These are phyloP conservation scores for Yponomeuta sedellus DNA, from an alignment of 2,888 invertebrate genomes.

Conservation along the genomic window DNA sequence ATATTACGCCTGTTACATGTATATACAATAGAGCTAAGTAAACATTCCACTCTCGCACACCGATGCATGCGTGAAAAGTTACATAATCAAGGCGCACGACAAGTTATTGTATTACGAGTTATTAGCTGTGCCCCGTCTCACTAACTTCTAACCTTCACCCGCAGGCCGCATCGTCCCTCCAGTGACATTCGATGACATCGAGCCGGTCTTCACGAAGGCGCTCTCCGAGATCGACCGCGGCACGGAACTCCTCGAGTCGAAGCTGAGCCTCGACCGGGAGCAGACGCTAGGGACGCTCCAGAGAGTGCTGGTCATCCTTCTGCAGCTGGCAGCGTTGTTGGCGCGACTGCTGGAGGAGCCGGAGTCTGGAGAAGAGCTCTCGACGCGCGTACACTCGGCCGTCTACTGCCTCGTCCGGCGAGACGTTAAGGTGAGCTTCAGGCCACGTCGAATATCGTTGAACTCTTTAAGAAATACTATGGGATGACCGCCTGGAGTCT, in stretches of 20 bases:
- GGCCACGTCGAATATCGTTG: not conserved
- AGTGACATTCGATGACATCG: slow-evolving; percentile 87
- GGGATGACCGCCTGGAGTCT: slow-evolving; percentile 67
- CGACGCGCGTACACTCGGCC: slow-evolving; percentile 80
- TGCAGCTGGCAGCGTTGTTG: slow-evolving; percentile 88
- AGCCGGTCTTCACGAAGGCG: slow-evolving; percentile 88
- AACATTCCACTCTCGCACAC: no score
- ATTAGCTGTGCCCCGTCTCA: no score
- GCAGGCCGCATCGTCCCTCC: slow-evolving; percentile 84
- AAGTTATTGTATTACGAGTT: no score
- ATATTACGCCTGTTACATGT: no score
- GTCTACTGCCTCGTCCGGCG: slow-evolving; percentile 87
- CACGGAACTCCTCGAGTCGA: slow-evolving; percentile 75
- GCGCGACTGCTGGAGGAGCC: slow-evolving; percentile 80
- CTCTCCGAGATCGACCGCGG: slow-evolving; percentile 85
- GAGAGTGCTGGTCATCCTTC: slow-evolving; percentile 88
- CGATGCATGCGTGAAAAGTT: no score
- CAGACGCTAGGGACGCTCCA: slow-evolving; percentile 83
- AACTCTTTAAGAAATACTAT: no score
- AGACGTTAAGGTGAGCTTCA: slow-evolving; percentile 17
- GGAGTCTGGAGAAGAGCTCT: slow-evolving; percentile 64
- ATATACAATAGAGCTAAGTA: no score
- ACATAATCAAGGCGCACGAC: no score
- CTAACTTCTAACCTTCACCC: no score
- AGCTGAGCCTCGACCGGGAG: slow-evolving; percentile 82